Evolutionary conservation across 92 coral and sea anemone genomes (phyloP).

Genomic region (Zoanthus solanderi): DNA sequence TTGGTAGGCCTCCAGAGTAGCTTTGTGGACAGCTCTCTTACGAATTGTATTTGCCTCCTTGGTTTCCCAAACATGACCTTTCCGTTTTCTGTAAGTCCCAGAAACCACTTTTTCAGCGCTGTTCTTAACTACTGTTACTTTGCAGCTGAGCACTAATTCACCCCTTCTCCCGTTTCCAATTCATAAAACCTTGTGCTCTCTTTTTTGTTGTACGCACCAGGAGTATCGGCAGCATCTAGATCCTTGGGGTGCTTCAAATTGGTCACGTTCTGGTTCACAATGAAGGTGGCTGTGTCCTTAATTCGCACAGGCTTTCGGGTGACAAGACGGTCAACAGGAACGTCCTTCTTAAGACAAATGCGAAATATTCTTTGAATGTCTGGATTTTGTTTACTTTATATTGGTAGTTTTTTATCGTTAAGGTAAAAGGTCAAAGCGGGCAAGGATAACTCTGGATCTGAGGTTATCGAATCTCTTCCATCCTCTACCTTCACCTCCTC

Average conservation of each 20-base stretch:
- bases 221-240: constrained; percentile 37
- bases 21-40: constrained; percentile 52
- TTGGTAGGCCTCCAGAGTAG: constrained; percentile 33
- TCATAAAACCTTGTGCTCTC: constrained; percentile 53
- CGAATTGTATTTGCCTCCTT: constrained; percentile 27
- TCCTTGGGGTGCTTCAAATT: constrained; percentile 54
- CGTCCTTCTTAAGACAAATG: constrained; percentile 43
- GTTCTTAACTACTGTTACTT: constrained; percentile 54
- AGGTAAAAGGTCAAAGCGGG: constrained; percentile 30
- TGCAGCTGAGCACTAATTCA: constrained; percentile 22
- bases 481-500: constrained; percentile 18
- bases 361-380: constrained; percentile 35
- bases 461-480: constrained; percentile 7
- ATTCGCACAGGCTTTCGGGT: constrained; percentile 43
- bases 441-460: constrained; percentile 21
- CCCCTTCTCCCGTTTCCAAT: constrained; percentile 40
- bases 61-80: constrained; percentile 8
- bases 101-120: constrained; percentile 30
- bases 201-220: constrained; percentile 47
- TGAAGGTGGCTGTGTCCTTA: constrained; percentile 50
- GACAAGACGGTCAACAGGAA: constrained; percentile 42
- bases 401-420: constrained; percentile 43
- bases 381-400: constrained; percentile 38
- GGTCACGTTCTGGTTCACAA: constrained; percentile 43
- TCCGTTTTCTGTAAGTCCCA: constrained; percentile 48